Evolutionary conservation across 1,140 invertebrate species (phyloP).

Genomic region (Neodiprion lecontei): DNA sequence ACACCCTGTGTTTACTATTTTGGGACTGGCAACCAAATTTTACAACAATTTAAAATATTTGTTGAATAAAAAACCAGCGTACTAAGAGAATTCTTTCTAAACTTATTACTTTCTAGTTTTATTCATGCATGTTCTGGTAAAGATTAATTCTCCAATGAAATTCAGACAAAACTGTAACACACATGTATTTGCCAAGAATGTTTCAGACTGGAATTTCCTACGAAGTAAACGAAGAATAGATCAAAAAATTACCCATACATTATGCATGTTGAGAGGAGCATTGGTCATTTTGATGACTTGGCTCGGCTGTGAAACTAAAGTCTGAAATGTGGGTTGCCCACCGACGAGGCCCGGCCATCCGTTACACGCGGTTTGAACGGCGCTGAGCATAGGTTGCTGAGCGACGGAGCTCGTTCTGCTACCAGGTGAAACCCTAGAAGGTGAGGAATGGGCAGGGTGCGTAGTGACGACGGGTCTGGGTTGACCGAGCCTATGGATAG

Average conservation of each 20-base stretch:
- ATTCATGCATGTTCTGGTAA: too few relatives aligned
- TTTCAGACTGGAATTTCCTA: too few relatives aligned
- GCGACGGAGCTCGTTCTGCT: slow-evolving; percentile 42
- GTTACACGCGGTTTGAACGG: slow-evolving; percentile 53
- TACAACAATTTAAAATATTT: too few relatives aligned
- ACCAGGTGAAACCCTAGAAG: slow-evolving; percentile 42
- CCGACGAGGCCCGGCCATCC: slow-evolving; percentile 62
- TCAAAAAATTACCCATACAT: slow-evolving; percentile 41
- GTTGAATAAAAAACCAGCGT: too few relatives aligned
- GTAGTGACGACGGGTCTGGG: slow-evolving; percentile 44
- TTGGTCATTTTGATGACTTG: slow-evolving; percentile 51
- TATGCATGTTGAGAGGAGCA: slow-evolving; percentile 51
- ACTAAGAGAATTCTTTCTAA: too few relatives aligned
- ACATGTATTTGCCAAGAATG: too few relatives aligned
- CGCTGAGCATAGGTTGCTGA: slow-evolving; percentile 49
- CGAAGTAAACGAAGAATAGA: too few relatives aligned
- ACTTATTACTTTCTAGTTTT: too few relatives aligned
- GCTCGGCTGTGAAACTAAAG: slow-evolving; percentile 51
- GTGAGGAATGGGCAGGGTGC: slow-evolving; percentile 48
- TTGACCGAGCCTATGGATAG: slow-evolving; percentile 47
- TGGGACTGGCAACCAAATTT: too few relatives aligned
- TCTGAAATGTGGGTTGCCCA: slow-evolving; percentile 59
- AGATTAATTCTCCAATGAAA: too few relatives aligned
- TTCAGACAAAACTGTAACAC: too few relatives aligned
- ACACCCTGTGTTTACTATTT: too few relatives aligned